phyloP scores from a whole-genome alignment of 2,113 vertebrate genomes.

The Pandion haliaetus region DNA sequence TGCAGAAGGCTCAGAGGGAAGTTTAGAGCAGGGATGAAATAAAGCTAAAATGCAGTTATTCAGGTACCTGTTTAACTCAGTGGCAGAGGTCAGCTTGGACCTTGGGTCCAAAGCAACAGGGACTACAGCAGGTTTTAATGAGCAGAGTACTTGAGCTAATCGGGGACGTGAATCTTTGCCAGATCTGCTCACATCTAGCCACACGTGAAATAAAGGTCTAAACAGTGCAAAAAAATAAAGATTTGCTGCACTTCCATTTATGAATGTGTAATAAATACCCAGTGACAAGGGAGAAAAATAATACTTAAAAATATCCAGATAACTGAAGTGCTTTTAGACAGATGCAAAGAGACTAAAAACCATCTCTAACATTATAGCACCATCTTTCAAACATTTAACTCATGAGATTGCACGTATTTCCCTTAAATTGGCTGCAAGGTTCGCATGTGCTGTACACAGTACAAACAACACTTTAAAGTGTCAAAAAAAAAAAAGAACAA shows the following conservation, averaged over 20 bases:
- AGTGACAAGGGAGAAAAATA: constrained; percentile 5
- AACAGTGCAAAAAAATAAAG: not conserved
- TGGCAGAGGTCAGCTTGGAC: not conserved
- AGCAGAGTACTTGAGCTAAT: not conserved
- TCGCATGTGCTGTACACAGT: not conserved
- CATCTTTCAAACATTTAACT: constrained; percentile 9
- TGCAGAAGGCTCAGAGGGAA: not conserved
- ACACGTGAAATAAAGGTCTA: not conserved
- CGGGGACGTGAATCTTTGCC: not conserved
- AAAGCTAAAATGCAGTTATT: not conserved
- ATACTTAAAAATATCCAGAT: constrained; percentile 15
- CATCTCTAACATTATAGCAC: not conserved
- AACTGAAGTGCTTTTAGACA: not conserved
- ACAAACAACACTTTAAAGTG: not conserved
- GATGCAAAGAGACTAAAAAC: constrained; percentile 24
- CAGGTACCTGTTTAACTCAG: not conserved
- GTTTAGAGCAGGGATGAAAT: not conserved
- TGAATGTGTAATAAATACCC: constrained; percentile 56
- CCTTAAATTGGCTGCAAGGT: not conserved
- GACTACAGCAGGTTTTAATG: not conserved
- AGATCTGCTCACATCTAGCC: not conserved
- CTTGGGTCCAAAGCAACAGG: not conserved
- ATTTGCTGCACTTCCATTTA: constrained; percentile 56
- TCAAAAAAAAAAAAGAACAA: not conserved
- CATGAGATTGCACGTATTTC: not conserved